Percentiles rank a stretch among this genome's conserved stretches.
These are phyloP conservation scores for Ginglymostoma cirratum DNA, from an alignment of 2,113 vertebrate genomes.

Conservation along the genomic window DNA sequence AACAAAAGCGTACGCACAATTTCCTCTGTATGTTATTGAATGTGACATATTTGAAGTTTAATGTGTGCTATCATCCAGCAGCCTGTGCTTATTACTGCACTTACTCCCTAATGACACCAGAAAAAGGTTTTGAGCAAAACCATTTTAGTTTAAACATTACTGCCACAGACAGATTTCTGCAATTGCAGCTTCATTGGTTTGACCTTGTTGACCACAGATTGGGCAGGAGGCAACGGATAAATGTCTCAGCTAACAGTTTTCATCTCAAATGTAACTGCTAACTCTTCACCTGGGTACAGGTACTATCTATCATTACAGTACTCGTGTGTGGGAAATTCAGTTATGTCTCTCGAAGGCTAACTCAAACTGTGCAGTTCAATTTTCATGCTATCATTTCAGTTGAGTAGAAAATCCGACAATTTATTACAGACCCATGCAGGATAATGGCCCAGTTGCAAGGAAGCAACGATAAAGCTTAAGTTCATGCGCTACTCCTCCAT, in stretches of 20 bases:
- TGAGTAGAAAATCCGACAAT: conserved; percentile 63
- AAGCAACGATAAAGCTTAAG: conserved; percentile 60
- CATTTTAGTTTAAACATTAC: conserved; percentile 16
- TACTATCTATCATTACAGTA: conserved; percentile 34
- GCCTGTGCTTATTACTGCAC: not conserved
- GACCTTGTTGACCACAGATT: conserved; percentile 32
- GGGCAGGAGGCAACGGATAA: conserved; percentile 10
- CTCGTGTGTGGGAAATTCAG: not conserved
- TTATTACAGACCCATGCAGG: conserved; percentile 57
- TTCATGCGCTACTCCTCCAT: conserved; percentile 49
- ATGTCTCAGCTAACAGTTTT: conserved; percentile 23
- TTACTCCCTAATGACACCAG: conserved; percentile 36
- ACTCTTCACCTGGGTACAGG: conserved; percentile 29
- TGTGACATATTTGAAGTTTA: conserved; percentile 27
- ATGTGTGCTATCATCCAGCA: conserved; percentile 37
- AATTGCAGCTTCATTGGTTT: conserved; percentile 33
- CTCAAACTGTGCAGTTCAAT: conserved; percentile 51
- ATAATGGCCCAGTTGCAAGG: conserved; percentile 60
- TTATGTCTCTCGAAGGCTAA: conserved; percentile 37
- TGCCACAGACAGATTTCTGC: conserved; percentile 18
- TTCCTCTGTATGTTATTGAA: conserved; percentile 24
- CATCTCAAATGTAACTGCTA: conserved; percentile 34
- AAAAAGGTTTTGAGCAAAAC: conserved; percentile 31
- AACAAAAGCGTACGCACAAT: conserved; percentile 29
- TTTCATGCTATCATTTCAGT: conserved; percentile 55